Conservation (phyloP, 2,797 vertebrate genomes). For the Chelonia mydas region DNA sequence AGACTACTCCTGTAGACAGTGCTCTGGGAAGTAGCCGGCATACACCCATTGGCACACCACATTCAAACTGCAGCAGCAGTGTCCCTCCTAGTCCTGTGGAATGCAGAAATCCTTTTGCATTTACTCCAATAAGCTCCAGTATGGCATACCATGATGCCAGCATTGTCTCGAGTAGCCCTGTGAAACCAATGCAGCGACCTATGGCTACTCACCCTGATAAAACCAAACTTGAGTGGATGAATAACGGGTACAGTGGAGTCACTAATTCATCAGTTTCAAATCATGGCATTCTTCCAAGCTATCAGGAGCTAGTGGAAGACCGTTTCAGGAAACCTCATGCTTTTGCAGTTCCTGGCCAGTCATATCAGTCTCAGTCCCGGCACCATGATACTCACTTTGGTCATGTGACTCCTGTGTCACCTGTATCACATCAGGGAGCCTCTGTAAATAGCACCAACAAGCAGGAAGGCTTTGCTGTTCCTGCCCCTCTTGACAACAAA, state of each 20-base stretch:
- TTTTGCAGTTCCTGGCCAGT: conserved; percentile 95
- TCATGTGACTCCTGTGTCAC: conserved; percentile 94
- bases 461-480: conserved; percentile 97
- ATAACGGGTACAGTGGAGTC: conserved; percentile 87
- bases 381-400: conserved; percentile 92
- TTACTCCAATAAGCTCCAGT: conserved; percentile 97
- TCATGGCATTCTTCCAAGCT: conserved; percentile 92
- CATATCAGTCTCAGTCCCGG: conserved; percentile 90
- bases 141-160: conserved; percentile 93
- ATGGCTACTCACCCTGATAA: conserved; percentile 98
- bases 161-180: conserved; percentile 93
- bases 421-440: conserved; percentile 91
- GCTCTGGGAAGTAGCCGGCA: conserved; percentile 94
- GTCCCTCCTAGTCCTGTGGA: conserved; percentile 97
- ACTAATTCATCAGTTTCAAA: conserved; percentile 85
- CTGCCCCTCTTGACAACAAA: conserved; percentile 96
- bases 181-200: conserved; percentile 98
- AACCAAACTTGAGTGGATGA: conserved; percentile 98
- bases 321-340: conserved; percentile 98
- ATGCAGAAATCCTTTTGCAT: conserved; percentile 97
- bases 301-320: conserved; percentile 94
- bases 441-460: conserved; percentile 84
- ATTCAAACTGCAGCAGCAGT: conserved; percentile 97
- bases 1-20: conserved; percentile 94
- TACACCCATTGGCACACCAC: conserved; percentile 93